Base-by-base conservation (phyloP, 2,113 vertebrate genomes). In the Apteryx owenii region DNA sequence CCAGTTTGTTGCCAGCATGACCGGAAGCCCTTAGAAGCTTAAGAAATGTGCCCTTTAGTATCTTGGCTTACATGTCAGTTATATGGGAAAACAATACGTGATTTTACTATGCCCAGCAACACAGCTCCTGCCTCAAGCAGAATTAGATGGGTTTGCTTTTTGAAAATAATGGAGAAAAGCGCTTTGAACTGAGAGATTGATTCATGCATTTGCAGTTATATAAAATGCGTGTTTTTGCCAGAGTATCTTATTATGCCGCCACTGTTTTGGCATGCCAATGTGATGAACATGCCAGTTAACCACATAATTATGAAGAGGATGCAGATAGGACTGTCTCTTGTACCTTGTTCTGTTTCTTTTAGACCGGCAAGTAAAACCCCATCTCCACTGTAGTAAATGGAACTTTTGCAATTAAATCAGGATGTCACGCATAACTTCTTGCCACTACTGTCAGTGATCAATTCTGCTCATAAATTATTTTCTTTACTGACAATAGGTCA, bases 171-270 rank as follows among this genome's bases (percentile, higher is more conserved):
- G 42, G 68, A 20, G 42, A 8, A 19, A 83, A 89, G 66, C 36
- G 46, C 78, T 92, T 93, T 91, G 79, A 94, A 95, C 84, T 77
- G 83, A 69, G 58, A 62, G 89, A 94, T 8, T 44, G 85, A 72
- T 71, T 85, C 38, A 50, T 53, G 36, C 26, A 40, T 66, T 58
- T 73, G 31, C 66, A 94, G 79, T 88, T 64, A 68, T 4, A 95
- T 85, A 85, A 75, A 92, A 89, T 29, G 71, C 5, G 3, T 81
- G 50, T 46, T 97, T 95, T 94, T 91, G 78, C 91, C 84, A 83
- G 86, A 85, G 31, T 78, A 76, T 53, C 88, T 93, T 44, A 60
- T 81, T 92, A 65, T 8, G 33, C 71, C 68, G 68, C 61, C 76
- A 83, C 69, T 15, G 4, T 85, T 96, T 83, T 56, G 58, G 42